Percentiles rank a stretch among this genome's conserved stretches.
Evolutionary conservation across 1,140 invertebrate genomes (phyloP).

Genomic region (Reticulitermes speratus): DNA sequence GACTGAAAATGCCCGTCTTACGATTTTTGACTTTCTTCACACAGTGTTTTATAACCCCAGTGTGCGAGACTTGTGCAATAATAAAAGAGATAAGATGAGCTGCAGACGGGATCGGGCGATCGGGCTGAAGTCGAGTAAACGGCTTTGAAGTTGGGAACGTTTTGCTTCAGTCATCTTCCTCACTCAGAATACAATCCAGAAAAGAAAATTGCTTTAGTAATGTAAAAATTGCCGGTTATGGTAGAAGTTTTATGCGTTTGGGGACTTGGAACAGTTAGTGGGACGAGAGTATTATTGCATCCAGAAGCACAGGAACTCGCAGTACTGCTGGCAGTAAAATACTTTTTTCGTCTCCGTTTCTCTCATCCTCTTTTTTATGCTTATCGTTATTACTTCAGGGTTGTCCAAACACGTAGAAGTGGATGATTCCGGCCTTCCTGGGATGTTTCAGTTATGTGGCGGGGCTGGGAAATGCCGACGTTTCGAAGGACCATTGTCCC

Average conservation of each 20-base stretch:
- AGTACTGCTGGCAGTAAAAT: not conserved
- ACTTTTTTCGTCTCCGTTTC: not conserved
- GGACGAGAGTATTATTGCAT: conserved; percentile 15
- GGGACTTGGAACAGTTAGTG: not conserved
- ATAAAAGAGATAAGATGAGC: not conserved
- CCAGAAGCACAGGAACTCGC: conserved; percentile 16
- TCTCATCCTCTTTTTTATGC: not conserved
- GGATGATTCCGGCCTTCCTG: too few relatives aligned
- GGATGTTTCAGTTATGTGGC: too few relatives aligned
- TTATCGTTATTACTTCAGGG: conserved; percentile 4
- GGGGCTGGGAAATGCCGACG: too few relatives aligned
- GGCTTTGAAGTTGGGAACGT: not conserved
- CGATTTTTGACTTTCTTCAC: not conserved
- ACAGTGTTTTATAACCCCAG: not conserved
- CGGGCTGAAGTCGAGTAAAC: not conserved
- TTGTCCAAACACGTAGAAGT: not conserved
- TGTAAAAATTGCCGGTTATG: conserved; percentile 18
- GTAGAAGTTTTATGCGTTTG: conserved; percentile 15
- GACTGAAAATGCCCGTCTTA: not conserved
- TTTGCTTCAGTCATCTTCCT: not conserved
- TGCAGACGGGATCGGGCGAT: not conserved
- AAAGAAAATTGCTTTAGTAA: conserved; percentile 19
- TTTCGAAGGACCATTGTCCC: too few relatives aligned
- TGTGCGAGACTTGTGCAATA: not conserved
- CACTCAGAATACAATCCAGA: conserved; percentile 18